Base-by-base conservation (phyloP, 2,113 vertebrate genomes). In the Dasyurus viverrinus region DNA sequence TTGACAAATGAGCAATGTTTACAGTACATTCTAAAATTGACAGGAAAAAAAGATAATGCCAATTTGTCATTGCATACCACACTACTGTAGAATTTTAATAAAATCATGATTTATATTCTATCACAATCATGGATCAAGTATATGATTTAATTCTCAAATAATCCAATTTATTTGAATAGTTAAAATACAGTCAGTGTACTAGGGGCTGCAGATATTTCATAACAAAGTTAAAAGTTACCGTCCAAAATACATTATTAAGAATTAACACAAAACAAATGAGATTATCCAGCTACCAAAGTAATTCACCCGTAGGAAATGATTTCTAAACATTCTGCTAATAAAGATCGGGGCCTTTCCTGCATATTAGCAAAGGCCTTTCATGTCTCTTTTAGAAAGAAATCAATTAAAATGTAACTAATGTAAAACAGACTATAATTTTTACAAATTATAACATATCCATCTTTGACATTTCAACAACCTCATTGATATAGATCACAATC, bases 71-170 rank as follows among this genome's bases (percentile, higher is more conserved):
- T 97, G 95, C 91, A 54, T 95, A 95, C 19, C 68, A 89, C 96
- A 8, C 53, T 68, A 89, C 89, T 91, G 91, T 48, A 93, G 90
- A 90, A 48, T 55, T 94, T 95, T 91, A 93, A 94, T 52, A 60
- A 97, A 54, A 93, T 27, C 92, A 92, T 93, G 92, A 42, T 92
- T 93, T 94, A 68, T 55, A 46, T 84, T 96, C 95, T 97, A 96
- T 97, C 92, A 42, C 95, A 97, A 98, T 98, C 98, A 97, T 92
- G 96, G 94, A 98, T 98, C 97, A 97, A 96, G 96, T 97, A 96
- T 84, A 98, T 97, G 97, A 97, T 92, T 19, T 36, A 95, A 95
- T 97, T 96, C 95, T 93, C 94, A 96, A 97, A 98, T 95, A 96
- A 97, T 53, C 94, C 55, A 46, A 90, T 96, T 96, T 96, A 97